Evolutionary conservation across 2,888 invertebrate genomes (phyloP), one percentile per base, ranked within the genome.

Genomic region (Neelides folsomi): DNA sequence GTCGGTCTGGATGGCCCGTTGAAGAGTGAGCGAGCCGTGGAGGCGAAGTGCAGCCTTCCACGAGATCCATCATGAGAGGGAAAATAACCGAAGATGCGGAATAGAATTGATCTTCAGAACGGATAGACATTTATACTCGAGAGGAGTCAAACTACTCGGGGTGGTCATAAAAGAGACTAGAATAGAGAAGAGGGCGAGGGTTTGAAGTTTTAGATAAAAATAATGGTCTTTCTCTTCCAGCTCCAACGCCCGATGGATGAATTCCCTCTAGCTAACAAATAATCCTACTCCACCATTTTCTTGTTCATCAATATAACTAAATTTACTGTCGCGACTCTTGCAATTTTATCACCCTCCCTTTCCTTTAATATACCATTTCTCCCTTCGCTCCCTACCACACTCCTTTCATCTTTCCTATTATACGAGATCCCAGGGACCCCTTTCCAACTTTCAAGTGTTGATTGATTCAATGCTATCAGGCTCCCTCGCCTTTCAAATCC

Each of bases 251-350:
- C 27, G 27, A 27, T 27, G 27, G 27, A 27, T 27, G 52, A 55
- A 49, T 53, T 53, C 42, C 53, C 42, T 47, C 49, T 37, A 13
- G 47, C 41, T 49, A 53, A 50, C 45, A 52, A 55, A 52, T 55
- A 52, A 49, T 52, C 52, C 46, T 45, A 49, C 49, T 51, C 54
- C 53, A 42, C 53, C 53, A 53, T 53, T 53, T 38, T 47, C 53
- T 45, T 53, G 53, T 53, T 53, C 53, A 53, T 55, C 51, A 55
- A 55, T 52, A 55, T 52, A 51, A 51, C 51, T 46, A 49, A 49
- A 52, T 45, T 48, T 52, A 46, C 43, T 27, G 42, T 49, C 27
- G 41, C 47, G 41, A 46, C 45, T 49, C 45, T 47, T 52, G 51
- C 51, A 49, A 49, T 48, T 51, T 47, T 49, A 48, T 51, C 55